phyloP scores from a whole-genome alignment of 2,113 vertebrate species.

The Heterotis niloticus region DNA sequence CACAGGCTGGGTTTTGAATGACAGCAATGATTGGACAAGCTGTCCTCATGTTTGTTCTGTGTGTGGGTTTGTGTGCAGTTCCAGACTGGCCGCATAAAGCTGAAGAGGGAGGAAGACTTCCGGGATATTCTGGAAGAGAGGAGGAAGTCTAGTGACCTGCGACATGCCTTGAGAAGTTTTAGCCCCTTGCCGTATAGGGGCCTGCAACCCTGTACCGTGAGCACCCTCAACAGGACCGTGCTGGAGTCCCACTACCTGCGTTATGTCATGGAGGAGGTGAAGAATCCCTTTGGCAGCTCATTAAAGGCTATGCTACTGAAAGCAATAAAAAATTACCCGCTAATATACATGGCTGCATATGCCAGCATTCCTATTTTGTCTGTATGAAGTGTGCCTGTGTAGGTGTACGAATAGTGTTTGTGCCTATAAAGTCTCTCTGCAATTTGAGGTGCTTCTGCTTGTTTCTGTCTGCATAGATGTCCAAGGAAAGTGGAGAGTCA shows the following conservation, averaged over 20 bases:
- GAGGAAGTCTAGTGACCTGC: slow-evolving; percentile 73
- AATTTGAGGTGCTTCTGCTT: neutral
- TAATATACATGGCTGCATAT: neutral
- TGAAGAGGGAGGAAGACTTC: slow-evolving; percentile 71
- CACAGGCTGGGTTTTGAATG: neutral
- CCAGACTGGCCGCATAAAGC: slow-evolving; percentile 29
- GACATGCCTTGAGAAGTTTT: slow-evolving; percentile 80
- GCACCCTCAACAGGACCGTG: slow-evolving; percentile 72
- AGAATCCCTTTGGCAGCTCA: slow-evolving; percentile 7
- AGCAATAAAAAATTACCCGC: neutral
- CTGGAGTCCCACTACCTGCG: slow-evolving; percentile 78
- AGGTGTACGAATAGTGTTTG: neutral
- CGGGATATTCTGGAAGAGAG: slow-evolving; percentile 85
- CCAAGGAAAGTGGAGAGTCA: slow-evolving; percentile 71
- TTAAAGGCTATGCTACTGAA: too few relatives aligned
- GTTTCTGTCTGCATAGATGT: slow-evolving; percentile 59
- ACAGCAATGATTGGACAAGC: neutral
- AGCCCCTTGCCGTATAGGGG: slow-evolving; percentile 72
- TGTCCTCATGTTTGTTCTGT: too few relatives aligned
- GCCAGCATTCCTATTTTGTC: too few relatives aligned
- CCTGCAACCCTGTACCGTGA: slow-evolving; percentile 63
- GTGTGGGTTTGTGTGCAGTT: neutral
- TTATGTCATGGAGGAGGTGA: slow-evolving; percentile 80
- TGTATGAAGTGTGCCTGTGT: too few relatives aligned
- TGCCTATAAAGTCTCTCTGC: neutral